These are phyloP conservation scores for Drosophila neoperkinsi DNA, from an alignment of 2,888 invertebrate species.

Conservation along the genomic window DNA sequence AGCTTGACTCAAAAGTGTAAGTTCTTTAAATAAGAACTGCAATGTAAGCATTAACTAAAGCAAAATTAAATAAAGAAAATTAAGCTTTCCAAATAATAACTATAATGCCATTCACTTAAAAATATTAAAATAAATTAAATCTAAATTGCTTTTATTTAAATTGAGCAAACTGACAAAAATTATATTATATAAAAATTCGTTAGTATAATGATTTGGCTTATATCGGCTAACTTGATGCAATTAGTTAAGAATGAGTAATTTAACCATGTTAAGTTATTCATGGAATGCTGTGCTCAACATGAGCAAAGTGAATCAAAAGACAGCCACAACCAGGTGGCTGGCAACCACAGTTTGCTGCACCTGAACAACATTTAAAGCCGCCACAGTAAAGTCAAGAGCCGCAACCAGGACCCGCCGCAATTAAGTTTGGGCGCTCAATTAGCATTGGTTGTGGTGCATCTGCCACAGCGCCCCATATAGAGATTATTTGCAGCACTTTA, in stretches of 20 bases:
- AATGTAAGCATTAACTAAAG: neutral
- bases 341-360: conserved; percentile 36
- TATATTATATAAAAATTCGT: neutral
- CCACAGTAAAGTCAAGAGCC: conserved; percentile 32
- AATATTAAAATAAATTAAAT: neutral
- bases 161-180: neutral
- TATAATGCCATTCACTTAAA: neutral
- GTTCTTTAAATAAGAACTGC: neutral
- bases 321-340: conserved; percentile 28
- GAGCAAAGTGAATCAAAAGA: conserved; percentile 24
- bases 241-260: neutral
- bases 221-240: neutral
- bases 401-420: conserved; percentile 49
- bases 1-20: neutral
- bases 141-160: neutral
- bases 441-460: conserved; percentile 55
- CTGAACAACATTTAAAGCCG: conserved; percentile 52
- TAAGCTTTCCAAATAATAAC: neutral
- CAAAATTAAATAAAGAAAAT: neutral
- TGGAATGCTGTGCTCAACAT: neutral
- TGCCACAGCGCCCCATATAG: conserved; percentile 26
- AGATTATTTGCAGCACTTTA: neutral
- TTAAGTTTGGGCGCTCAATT: conserved; percentile 76
- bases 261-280: neutral
- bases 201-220: neutral